These are phyloP conservation scores for Brachymystax lenok DNA, from an alignment of 2,797 vertebrate species.

Conservation along the genomic window DNA sequence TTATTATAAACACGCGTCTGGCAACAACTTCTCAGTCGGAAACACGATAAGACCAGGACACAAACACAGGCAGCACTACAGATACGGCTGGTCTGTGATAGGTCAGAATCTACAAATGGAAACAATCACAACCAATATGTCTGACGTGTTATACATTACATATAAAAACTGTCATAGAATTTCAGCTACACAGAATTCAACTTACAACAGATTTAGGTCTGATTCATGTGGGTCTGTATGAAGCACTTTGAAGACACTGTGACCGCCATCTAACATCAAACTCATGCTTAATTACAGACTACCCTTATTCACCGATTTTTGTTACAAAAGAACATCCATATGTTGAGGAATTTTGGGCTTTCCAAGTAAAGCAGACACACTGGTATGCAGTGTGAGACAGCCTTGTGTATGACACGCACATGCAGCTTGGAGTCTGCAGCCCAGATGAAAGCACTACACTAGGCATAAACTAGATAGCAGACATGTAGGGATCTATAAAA, in stretches of 20 bases:
- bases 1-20: not conserved
- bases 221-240: not conserved
- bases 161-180: not conserved
- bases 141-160: not conserved
- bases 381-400: not conserved
- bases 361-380: conserved; percentile 9
- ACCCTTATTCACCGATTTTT: not conserved
- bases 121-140: not conserved
- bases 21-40: not conserved
- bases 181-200: not conserved
- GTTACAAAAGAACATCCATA: not conserved
- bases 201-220: not conserved
- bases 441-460: not conserved
- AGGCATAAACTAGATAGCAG: no score
- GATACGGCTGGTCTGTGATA: not conserved
- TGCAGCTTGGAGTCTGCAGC: not conserved
- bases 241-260: not conserved
- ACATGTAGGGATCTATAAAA: no score
- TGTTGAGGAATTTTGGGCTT: not conserved
- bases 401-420: not conserved
- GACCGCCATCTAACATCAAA: not conserved
- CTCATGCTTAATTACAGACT: conserved; percentile 22
- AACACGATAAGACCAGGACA: not conserved
- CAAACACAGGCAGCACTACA: not conserved
- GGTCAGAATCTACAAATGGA: not conserved